Percentiles rank a stretch among this genome's conserved stretches.
These are phyloP conservation scores for Triops longicaudatus DNA, from an alignment of 1,140 invertebrate genomes.

Conservation along the genomic window DNA sequence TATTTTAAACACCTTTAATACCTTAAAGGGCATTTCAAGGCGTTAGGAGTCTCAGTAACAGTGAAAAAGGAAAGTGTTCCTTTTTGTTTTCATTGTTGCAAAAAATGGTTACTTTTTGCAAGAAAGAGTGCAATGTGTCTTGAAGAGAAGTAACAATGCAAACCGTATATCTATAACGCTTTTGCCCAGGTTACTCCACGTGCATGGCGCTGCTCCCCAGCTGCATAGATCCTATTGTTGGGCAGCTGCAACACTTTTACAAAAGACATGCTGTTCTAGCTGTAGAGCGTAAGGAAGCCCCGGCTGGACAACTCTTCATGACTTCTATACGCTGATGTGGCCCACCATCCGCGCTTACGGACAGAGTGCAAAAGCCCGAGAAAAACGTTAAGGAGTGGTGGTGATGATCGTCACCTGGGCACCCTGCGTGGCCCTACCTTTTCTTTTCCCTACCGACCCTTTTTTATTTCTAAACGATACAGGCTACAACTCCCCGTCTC, in stretches of 20 bases:
- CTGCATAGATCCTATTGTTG: background rate
- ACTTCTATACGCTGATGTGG: background rate
- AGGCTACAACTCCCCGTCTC: background rate
- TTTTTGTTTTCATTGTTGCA: background rate
- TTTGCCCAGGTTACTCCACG: background rate
- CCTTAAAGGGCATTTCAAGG: too few species aligned
- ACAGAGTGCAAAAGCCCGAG: background rate
- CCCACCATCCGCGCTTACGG: background rate
- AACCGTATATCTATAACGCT: background rate
- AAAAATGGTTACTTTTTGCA: background rate
- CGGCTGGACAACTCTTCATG: background rate
- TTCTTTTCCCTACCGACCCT: background rate
- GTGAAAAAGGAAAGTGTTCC: background rate
- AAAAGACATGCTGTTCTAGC: slow-evolving; percentile 4
- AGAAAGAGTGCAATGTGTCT: background rate
- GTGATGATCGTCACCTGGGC: slow-evolving; percentile 6
- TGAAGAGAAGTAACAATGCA: background rate
- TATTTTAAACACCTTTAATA: too few species aligned
- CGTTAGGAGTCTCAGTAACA: too few species aligned
- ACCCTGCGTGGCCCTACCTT: too few species aligned
- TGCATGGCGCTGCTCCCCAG: background rate
- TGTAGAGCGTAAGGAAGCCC: background rate
- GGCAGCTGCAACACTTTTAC: slow-evolving; percentile 11
- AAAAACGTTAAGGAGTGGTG: background rate
- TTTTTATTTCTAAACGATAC: background rate